Percentiles rank a stretch among this genome's conserved stretches.
Evolutionary conservation across 2,797 vertebrate species (phyloP).

Genomic region (Echiichthys vipera): DNA sequence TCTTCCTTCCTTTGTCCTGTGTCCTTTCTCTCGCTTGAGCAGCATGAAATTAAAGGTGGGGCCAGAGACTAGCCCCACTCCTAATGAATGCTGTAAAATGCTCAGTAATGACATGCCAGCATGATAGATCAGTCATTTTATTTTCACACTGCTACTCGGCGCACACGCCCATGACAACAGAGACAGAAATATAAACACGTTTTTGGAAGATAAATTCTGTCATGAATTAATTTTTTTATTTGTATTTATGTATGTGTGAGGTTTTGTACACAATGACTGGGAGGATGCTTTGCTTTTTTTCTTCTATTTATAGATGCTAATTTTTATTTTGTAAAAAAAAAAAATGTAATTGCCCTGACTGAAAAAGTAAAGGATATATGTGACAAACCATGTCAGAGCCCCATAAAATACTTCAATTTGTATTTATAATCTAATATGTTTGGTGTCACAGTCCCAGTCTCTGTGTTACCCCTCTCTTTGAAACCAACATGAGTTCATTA

Average conservation of each 20-base stretch:
- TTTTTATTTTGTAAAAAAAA: neutral
- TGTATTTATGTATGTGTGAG: neutral
- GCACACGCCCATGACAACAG: constrained; percentile 34
- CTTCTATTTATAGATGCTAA: neutral
- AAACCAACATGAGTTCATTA: constrained; percentile 51
- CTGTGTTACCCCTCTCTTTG: neutral
- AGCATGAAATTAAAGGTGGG: constrained; percentile 87
- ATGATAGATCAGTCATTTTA: constrained; percentile 81
- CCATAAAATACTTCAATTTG: neutral
- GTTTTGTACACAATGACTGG: neutral
- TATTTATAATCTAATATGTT: neutral
- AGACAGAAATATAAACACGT: constrained; percentile 14
- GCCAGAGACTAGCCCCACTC: constrained; percentile 69
- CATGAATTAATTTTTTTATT: constrained; percentile 7
- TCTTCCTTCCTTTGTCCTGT: constrained; percentile 82
- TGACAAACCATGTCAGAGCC: neutral
- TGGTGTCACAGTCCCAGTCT: too few relatives aligned
- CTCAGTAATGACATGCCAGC: constrained; percentile 77
- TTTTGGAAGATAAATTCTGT: neutral
- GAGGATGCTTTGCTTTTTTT: constrained; percentile 6
- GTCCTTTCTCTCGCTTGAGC: constrained; percentile 81
- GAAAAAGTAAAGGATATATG: neutral
- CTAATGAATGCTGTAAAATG: constrained; percentile 83
- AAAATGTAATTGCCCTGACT: neutral
- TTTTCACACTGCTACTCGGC: constrained; percentile 63